Conservation (phyloP, 2,113 vertebrate species). For the Speoplatyrhinus poulsoni region DNA sequence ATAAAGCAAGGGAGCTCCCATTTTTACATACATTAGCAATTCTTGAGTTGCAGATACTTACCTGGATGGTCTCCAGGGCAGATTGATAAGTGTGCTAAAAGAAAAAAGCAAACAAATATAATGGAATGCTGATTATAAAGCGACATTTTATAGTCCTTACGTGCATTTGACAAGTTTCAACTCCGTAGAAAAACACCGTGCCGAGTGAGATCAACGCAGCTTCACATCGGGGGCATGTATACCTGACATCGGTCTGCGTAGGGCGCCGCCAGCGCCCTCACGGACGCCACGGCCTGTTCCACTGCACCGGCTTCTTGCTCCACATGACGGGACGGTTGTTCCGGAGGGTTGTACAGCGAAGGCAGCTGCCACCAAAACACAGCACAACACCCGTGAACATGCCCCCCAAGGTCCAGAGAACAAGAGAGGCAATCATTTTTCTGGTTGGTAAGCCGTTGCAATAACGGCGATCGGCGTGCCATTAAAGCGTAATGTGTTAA, state of each 20-base stretch:
- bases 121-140: too few relatives aligned
- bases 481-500: too few relatives aligned
- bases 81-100: slow-evolving; percentile 52
- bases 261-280: slow-evolving; percentile 80
- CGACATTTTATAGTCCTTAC: too few relatives aligned
- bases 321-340: slow-evolving; percentile 65
- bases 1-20: too few relatives aligned
- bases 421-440: too few relatives aligned
- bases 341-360: slow-evolving; percentile 85
- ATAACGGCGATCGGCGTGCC: too few relatives aligned
- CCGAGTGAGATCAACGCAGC: too few relatives aligned
- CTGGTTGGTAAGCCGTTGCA: too few relatives aligned
- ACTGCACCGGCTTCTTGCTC: slow-evolving; percentile 76
- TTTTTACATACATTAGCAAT: background rate
- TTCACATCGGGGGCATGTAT: slow-evolving; percentile 14
- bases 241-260: slow-evolving; percentile 87
- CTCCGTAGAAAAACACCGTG: too few relatives aligned
- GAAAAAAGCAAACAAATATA: background rate
- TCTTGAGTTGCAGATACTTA: slow-evolving; percentile 10
- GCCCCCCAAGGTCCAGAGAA: too few relatives aligned
- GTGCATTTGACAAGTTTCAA: background rate
- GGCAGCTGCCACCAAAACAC: slow-evolving; percentile 75
- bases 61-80: slow-evolving; percentile 55
- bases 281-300: slow-evolving; percentile 79
- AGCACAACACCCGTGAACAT: background rate